Percentiles rank a stretch among this genome's conserved stretches.
phyloP scores from a whole-genome alignment of 2,888 invertebrate species.

The Mactromeris polynyma region DNA sequence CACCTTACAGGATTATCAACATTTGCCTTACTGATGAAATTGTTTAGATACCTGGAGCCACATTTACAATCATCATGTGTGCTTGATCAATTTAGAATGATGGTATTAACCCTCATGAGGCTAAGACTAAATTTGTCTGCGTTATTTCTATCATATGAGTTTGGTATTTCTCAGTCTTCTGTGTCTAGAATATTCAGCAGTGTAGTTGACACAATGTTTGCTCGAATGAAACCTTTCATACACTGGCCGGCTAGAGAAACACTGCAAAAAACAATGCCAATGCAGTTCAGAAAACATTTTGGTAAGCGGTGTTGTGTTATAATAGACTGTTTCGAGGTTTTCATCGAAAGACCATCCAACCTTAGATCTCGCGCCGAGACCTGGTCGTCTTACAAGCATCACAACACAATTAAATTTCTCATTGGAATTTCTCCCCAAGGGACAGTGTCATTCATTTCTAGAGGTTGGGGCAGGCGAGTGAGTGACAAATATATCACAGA shows the following conservation, averaged over 20 bases:
- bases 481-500: slow-evolving; percentile 58
- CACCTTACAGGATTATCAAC: neutral
- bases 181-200: neutral
- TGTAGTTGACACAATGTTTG: neutral
- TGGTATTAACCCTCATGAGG: neutral
- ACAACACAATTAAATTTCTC: slow-evolving; percentile 47
- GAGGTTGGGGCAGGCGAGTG: slow-evolving; percentile 44
- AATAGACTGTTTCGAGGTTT: neutral
- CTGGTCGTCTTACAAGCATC: slow-evolving; percentile 52
- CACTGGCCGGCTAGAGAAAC: slow-evolving; percentile 35
- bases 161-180: neutral
- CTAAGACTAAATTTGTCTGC: neutral
- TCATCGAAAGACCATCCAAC: neutral
- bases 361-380: neutral
- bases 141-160: neutral
- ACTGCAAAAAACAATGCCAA: slow-evolving; percentile 26
- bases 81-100: neutral
- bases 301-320: slow-evolving; percentile 33
- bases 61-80: neutral
- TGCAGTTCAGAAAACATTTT: slow-evolving; percentile 35
- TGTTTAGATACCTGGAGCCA: neutral
- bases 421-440: slow-evolving; percentile 52
- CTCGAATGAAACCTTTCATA: neutral
- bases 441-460: slow-evolving; percentile 43
- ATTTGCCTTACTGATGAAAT: neutral